Conservation (phyloP, 2,113 vertebrate species). For the Phalacrocorax carbo region DNA sequence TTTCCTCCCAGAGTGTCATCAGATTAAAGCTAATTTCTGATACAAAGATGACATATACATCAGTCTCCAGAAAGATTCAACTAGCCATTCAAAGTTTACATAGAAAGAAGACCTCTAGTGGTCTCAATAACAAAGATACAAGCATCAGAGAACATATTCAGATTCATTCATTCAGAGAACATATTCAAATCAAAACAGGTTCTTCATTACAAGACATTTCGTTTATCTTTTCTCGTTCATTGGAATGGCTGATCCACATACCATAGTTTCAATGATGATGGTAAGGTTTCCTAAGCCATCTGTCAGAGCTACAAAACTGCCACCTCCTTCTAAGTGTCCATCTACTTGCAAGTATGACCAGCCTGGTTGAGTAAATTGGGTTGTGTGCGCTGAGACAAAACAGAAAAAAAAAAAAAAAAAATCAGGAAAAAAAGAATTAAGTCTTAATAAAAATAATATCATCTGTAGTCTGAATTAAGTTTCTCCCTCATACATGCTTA, state of each 20-base stretch:
- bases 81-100: neutral
- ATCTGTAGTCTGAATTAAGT: neutral
- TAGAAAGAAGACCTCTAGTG: neutral
- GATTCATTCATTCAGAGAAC: no score
- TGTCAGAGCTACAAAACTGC: constrained; percentile 92
- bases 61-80: neutral
- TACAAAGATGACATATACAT: neutral
- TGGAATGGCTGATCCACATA: constrained; percentile 35
- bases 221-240: neutral
- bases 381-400: constrained; percentile 85
- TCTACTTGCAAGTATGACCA: constrained; percentile 93
- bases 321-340: constrained; percentile 86
- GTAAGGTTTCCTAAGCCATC: constrained; percentile 90
- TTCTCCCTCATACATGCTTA: neutral
- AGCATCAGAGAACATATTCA: neutral
- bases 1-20: neutral
- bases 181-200: neutral
- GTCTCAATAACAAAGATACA: neutral
- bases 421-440: neutral
- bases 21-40: neutral
- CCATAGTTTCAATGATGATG: constrained; percentile 95
- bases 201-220: neutral
- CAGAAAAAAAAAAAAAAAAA: neutral
- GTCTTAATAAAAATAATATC: neutral
- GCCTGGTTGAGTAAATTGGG: constrained; percentile 91